phyloP scores from a whole-genome alignment of 1,140 invertebrate genomes.

The Drosophila kanapiae region DNA sequence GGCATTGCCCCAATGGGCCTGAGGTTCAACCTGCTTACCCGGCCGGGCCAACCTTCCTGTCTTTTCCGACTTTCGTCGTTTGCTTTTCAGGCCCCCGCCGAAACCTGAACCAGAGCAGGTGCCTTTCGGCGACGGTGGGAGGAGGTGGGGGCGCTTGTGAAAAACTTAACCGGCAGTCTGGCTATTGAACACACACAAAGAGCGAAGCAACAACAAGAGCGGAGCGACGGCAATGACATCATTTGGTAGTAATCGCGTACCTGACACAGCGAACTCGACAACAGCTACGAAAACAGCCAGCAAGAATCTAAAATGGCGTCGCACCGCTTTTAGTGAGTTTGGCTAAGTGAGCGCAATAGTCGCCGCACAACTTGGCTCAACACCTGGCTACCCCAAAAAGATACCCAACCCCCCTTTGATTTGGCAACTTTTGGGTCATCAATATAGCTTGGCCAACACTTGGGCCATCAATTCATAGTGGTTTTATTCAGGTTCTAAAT shows the following conservation, averaged over 20 bases:
- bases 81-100: constrained; percentile 45
- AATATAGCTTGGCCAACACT: constrained; percentile 1
- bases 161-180: constrained; percentile 59
- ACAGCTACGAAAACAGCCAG: constrained; percentile 60
- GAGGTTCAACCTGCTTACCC: constrained; percentile 45
- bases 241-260: constrained; percentile 61
- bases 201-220: constrained; percentile 30
- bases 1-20: constrained; percentile 58
- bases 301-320: constrained; percentile 68
- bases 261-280: constrained; percentile 48
- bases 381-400: constrained; percentile 25
- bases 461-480: not conserved
- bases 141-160: constrained; percentile 26
- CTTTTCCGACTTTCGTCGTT: constrained; percentile 19
- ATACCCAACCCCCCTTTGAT: constrained; percentile 21
- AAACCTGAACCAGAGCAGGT: constrained; percentile 59
- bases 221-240: constrained; percentile 70
- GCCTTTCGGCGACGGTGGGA: constrained; percentile 31
- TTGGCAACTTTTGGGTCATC: constrained; percentile 28
- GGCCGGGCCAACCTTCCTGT: constrained; percentile 11
- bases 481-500: not conserved
- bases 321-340: constrained; percentile 45
- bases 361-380: constrained; percentile 15
- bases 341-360: constrained; percentile 44
- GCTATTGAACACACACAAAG: constrained; percentile 58